Base-by-base conservation (phyloP, 1,140 invertebrate species). In the Anastrepha obliqua region DNA sequence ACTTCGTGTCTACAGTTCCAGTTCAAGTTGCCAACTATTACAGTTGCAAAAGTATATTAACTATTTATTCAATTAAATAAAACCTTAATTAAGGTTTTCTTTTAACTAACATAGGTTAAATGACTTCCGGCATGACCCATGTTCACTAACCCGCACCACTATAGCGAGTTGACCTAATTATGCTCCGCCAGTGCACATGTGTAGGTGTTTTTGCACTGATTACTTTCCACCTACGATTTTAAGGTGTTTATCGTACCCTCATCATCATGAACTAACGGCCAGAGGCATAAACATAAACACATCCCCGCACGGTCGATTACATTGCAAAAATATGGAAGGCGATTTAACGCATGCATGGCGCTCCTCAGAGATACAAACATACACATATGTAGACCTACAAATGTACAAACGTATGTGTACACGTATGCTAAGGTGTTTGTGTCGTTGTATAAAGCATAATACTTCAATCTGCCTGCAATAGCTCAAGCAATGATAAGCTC, bases 401-500 rank as follows among this genome's bases (percentile, higher is more conserved):
- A 7, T 2, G 8, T 2, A 47, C 3, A 47, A 11, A 42, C 3
- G 42, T 74, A 74, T 8, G 4, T 74, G 2, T 44, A 5, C 44
- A 74, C 39, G 15, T 47, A 2, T 74, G 42, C 42, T 47, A 6
- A 74, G 42, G 39, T 47, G 29, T 67, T 5, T 44, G 42, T 74
- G 67, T 44, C 9, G n/a, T 58, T 55, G 74, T 55, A 51, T 17
- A 13, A 51, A 13, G 20, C 7, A 81, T 55, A 81, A 81, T 81
- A 44, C 51, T 55, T 29, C 74, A 51, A 81, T 58, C 47, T 81
- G 74, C 20, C 74, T 81, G 20, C 74, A 81, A 55, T 55, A 78
- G 44, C n/a, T 55, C 47, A n/a, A 20, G 74, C 74, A 55, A 20
- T 78, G 74, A 78, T 78, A 78, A 78, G 74, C 74, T 51, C n/a